Evolutionary conservation across 2,797 vertebrate species (phyloP).

Genomic region (Dendrocincla fuliginosa): DNA sequence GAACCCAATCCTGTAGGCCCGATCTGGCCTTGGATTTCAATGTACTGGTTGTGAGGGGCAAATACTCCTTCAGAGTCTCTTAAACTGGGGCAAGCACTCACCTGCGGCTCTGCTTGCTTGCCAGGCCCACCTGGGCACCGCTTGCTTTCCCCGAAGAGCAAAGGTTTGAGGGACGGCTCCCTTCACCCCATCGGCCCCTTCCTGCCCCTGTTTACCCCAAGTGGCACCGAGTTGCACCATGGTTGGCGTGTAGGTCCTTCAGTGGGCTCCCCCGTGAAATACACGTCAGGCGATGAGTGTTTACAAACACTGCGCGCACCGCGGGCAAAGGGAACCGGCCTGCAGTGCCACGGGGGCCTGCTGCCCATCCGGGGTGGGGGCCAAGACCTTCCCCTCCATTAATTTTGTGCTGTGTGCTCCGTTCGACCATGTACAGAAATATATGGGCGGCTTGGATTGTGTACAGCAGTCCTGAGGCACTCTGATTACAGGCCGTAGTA

Average conservation of each 20-base stretch:
- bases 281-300: background rate
- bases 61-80: background rate
- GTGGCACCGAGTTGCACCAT: accelerated
- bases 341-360: background rate
- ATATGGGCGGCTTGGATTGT: accelerated
- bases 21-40: background rate
- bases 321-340: background rate
- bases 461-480: background rate
- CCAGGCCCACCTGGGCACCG: background rate
- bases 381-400: background rate
- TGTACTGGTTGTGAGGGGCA: background rate
- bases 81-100: background rate
- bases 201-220: background rate
- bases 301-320: background rate
- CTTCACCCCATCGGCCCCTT: accelerated
- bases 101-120: background rate
- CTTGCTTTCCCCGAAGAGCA: background rate
- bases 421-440: background rate
- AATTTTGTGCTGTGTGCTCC: background rate
- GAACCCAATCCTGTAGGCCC: background rate
- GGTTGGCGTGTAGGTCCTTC: background rate
- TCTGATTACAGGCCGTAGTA: background rate
- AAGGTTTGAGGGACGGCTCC: accelerated
- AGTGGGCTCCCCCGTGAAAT: background rate
- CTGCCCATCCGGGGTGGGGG: background rate